A percentile compares a stretch with the other conserved stretches of the same genome.
Conservation (phyloP, 2,888 invertebrate species). For the Platyscelio sp. region DNA sequence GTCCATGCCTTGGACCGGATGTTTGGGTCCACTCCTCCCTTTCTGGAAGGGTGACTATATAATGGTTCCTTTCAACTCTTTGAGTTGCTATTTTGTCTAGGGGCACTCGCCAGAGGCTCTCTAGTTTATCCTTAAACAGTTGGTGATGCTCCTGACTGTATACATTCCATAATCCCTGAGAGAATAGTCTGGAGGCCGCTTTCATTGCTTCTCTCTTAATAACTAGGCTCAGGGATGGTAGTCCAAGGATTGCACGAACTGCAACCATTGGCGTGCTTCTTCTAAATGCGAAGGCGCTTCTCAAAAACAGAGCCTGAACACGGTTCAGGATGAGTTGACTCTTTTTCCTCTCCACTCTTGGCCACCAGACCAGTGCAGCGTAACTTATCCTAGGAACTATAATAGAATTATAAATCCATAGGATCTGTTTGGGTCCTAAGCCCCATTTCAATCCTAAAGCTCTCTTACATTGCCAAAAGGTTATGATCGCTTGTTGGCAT, state of each 20-base stretch:
- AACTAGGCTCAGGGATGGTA: not conserved
- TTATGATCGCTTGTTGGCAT: not conserved
- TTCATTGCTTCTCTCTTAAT: not conserved
- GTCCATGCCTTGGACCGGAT: not conserved
- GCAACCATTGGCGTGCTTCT: conserved; percentile 4
- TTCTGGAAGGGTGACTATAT: not conserved
- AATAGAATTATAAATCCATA: conserved; percentile 20
- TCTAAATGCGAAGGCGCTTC: not conserved
- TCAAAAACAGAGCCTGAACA: conserved; percentile 13
- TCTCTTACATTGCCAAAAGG: conserved; percentile 23
- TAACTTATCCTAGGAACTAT: conserved; percentile 10
- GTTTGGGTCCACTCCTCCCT: not conserved
- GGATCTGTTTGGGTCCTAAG: not conserved
- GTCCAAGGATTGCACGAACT: not conserved
- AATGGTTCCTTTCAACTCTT: not conserved
- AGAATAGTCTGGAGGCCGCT: not conserved
- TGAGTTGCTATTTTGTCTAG: not conserved
- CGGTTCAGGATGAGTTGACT: not conserved
- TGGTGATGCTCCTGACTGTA: not conserved
- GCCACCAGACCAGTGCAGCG: conserved; percentile 11
- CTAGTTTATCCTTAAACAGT: not conserved
- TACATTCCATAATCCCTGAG: not conserved
- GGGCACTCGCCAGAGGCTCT: not conserved
- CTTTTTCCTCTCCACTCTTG: not conserved
- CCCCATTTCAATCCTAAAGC: conserved; percentile 3